These are phyloP conservation scores for Bos javanicus DNA, from an alignment of 2,113 vertebrate species.

Conservation along the genomic window DNA sequence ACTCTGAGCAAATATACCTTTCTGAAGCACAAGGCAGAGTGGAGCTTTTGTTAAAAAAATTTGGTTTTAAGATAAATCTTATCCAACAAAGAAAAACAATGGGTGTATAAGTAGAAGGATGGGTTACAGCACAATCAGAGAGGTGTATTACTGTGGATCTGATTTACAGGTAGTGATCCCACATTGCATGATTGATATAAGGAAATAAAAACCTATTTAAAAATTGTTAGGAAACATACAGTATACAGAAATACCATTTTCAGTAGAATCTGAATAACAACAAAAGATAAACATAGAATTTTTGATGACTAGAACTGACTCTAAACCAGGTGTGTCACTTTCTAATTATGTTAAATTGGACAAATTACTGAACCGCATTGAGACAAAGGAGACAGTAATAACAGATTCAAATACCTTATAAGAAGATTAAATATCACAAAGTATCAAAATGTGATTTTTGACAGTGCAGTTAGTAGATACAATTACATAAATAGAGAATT, in stretches of 20 bases:
- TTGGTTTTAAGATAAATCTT: background rate
- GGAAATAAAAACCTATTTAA: background rate
- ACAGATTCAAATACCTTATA: background rate
- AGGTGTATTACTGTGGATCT: background rate
- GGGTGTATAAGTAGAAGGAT: background rate
- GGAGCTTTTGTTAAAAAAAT: background rate
- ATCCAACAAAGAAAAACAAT: background rate
- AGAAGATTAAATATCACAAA: background rate
- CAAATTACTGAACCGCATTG: background rate
- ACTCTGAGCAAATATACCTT: background rate
- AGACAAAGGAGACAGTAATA: background rate
- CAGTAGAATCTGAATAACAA: background rate
- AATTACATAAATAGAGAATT: background rate
- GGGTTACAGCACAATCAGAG: background rate
- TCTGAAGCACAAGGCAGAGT: background rate
- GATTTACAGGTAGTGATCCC: background rate
- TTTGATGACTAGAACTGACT: background rate
- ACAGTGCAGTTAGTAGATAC: background rate
- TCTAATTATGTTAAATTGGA: background rate
- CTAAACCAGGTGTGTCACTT: background rate
- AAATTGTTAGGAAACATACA: background rate
- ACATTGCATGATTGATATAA: background rate
- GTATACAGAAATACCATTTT: background rate
- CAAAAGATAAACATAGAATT: background rate
- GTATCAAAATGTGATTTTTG: background rate